phyloP scores from a whole-genome alignment of 1,140 invertebrate species.

The Zaprionus ghesquierei region DNA sequence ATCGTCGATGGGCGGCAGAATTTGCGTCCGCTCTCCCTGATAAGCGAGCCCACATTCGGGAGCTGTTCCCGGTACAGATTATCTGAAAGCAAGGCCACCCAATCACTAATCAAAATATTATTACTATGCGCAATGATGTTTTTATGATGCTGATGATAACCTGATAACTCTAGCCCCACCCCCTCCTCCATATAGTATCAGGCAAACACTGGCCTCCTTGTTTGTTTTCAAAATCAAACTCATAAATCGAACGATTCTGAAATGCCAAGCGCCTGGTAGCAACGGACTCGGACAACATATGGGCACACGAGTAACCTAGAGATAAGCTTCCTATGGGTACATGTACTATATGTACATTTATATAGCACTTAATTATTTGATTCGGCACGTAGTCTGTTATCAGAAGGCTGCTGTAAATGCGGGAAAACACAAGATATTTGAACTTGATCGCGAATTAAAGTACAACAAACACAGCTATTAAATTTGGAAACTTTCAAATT shows the following conservation, averaged over 20 bases:
- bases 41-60: conserved; percentile 56
- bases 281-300: conserved; percentile 25
- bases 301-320: background rate
- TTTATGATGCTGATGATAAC: conserved; percentile 28
- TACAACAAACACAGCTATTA: background rate
- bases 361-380: background rate
- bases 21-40: conserved; percentile 50
- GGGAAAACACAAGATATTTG: background rate
- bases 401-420: background rate
- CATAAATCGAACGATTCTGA: conserved; percentile 24
- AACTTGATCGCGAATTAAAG: background rate
- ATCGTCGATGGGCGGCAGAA: conserved; percentile 83
- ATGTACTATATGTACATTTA: background rate
- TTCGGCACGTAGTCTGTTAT: conserved; percentile 6
- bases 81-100: conserved; percentile 28
- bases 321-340: conserved; percentile 20
- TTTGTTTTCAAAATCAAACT: background rate
- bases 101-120: conserved; percentile 13
- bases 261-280: conserved; percentile 11
- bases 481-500: background rate
- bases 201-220: background rate
- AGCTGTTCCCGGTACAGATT: conserved; percentile 71
- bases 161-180: background rate
- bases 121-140: background rate
- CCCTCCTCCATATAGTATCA: background rate